Percentiles rank a stretch among this genome's conserved stretches.
Evolutionary conservation across 2,113 vertebrate species (phyloP).

Genomic region (Tinamus guttatus): DNA sequence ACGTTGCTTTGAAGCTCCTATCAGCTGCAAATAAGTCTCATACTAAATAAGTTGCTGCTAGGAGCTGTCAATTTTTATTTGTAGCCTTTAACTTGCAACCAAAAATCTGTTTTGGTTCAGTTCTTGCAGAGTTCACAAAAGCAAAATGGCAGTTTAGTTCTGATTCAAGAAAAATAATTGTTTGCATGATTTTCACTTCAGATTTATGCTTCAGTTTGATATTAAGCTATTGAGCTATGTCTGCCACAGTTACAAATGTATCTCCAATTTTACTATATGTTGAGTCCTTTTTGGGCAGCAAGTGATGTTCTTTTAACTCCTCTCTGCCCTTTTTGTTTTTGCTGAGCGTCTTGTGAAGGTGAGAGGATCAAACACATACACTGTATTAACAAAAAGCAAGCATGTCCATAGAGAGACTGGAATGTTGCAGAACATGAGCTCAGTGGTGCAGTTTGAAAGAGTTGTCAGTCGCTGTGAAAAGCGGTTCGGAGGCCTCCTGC

Average conservation of each 20-base stretch:
- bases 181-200: constrained; percentile 15
- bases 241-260: neutral
- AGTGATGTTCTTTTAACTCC: neutral
- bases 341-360: constrained; percentile 8
- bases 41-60: neutral
- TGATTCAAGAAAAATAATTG: constrained; percentile 23
- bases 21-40: constrained; percentile 23
- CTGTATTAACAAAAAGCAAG: constrained; percentile 33
- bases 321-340: neutral
- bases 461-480: neutral
- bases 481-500: neutral
- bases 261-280: neutral
- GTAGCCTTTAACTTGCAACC: neutral
- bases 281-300: neutral
- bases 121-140: neutral
- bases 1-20: constrained; percentile 36
- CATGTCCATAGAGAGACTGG: neutral
- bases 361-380: constrained; percentile 17
- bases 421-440: neutral
- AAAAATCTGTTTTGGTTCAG: constrained; percentile 30
- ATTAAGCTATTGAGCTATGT: constrained; percentile 1
- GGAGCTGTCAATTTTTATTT: constrained; percentile 34
- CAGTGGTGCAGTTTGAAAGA: neutral
- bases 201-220: constrained; percentile 5
- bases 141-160: constrained; percentile 31